Conservation (phyloP, 2,113 vertebrate species). For the Oostethus manadensis region DNA sequence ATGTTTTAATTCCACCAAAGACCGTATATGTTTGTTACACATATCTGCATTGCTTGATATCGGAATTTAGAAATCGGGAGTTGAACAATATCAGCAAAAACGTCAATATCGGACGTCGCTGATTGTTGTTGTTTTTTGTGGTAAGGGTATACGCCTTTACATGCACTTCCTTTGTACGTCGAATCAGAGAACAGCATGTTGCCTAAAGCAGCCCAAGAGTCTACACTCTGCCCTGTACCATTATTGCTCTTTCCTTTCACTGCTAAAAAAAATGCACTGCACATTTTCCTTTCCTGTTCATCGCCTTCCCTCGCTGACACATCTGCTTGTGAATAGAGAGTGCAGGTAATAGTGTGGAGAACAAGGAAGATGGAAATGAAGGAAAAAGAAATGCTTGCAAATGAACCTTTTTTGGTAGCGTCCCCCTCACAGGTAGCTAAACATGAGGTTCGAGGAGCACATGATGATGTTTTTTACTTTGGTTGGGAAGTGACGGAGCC, state of each 20-base stretch:
- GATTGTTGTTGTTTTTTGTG: too few species aligned
- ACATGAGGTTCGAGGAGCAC: background rate
- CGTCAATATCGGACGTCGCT: too few species aligned
- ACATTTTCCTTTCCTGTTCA: conserved; percentile 5
- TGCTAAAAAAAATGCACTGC: conserved; percentile 12
- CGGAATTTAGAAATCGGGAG: too few species aligned
- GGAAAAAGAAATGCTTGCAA: background rate
- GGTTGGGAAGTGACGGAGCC: too few species aligned
- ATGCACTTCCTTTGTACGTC: conserved; percentile 1
- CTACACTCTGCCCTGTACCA: conserved; percentile 14
- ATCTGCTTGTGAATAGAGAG: conserved; percentile 14
- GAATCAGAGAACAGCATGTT: conserved; percentile 23
- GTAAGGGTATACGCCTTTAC: too few species aligned
- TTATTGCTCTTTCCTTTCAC: conserved; percentile 18
- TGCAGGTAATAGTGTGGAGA: conserved; percentile 1
- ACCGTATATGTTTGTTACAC: too few species aligned
- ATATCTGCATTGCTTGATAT: too few species aligned
- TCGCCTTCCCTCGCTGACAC: conserved; percentile 6
- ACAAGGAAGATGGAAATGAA: background rate
- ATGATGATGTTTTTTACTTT: too few species aligned
- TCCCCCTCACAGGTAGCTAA: background rate
- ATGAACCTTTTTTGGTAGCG: background rate
- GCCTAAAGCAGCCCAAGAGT: conserved; percentile 19
- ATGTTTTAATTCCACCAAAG: too few species aligned
- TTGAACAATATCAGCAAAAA: too few species aligned